A percentile compares a stretch with the other conserved stretches of the same genome.
Evolutionary conservation across 92 coral and sea anemone genomes (phyloP).

Genomic region (Epizoanthus fatuus): DNA sequence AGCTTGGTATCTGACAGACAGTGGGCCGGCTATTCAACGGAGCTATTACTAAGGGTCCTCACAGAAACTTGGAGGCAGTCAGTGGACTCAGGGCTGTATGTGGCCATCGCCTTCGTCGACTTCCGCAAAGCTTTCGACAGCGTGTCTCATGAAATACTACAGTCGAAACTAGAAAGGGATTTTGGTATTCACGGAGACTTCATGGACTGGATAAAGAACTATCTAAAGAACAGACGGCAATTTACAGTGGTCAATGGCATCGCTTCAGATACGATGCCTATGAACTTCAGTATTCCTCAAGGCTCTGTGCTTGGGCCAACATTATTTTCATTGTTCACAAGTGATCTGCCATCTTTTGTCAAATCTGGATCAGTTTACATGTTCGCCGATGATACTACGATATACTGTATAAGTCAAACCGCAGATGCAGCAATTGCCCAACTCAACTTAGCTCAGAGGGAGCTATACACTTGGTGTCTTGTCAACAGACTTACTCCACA

Average conservation of each 20-base stretch:
- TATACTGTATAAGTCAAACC: not conserved
- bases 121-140: not conserved
- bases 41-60: not conserved
- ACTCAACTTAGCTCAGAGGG: constrained; percentile 17
- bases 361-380: constrained; percentile 38
- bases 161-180: not conserved
- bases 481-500: constrained; percentile 26
- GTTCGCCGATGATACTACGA: constrained; percentile 55
- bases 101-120: too few species aligned
- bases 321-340: constrained; percentile 33
- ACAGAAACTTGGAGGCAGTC: constrained; percentile 57
- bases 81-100: constrained; percentile 31
- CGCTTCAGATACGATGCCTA: not conserved
- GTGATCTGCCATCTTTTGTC: constrained; percentile 44
- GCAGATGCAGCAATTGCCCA: not conserved
- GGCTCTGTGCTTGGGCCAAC: constrained; percentile 36
- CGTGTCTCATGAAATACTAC: too few species aligned
- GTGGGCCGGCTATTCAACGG: constrained; percentile 54
- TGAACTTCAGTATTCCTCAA: not conserved
- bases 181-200: constrained; percentile 45
- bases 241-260: not conserved
- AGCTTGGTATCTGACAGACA: too few species aligned
- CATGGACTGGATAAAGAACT: constrained; percentile 49
- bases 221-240: constrained; percentile 33
- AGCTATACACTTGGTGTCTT: constrained; percentile 32